phyloP scores from a whole-genome alignment of 2,797 vertebrate genomes.

The Protosalanx chinensis region DNA sequence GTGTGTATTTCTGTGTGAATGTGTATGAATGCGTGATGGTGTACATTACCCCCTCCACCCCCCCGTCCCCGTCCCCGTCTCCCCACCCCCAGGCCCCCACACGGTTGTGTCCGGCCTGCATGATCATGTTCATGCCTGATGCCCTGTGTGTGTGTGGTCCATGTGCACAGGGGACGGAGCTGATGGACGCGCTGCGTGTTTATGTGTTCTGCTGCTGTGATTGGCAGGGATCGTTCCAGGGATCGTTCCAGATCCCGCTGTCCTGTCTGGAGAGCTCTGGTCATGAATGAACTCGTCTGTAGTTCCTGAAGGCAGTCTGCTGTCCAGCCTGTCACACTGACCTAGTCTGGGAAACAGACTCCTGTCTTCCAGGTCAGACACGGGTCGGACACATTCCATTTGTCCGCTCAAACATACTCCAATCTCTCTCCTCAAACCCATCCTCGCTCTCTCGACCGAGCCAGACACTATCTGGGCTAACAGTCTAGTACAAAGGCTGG shows the following conservation, averaged over 20 bases:
- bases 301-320: background rate
- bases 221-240: too few relatives aligned
- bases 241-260: background rate
- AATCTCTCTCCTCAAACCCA: background rate
- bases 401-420: constrained; percentile 16
- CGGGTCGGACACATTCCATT: constrained; percentile 23
- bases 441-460: constrained; percentile 7
- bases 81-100: too few relatives aligned
- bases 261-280: constrained; percentile 10
- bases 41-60: background rate
- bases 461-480: constrained; percentile 14
- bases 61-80: too few relatives aligned
- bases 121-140: too few relatives aligned
- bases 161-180: too few relatives aligned
- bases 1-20: constrained; percentile 17
- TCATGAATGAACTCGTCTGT: constrained; percentile 10
- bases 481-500: constrained; percentile 20
- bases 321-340: constrained; percentile 31
- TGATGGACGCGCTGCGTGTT: too few relatives aligned
- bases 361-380: constrained; percentile 12
- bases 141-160: too few relatives aligned
- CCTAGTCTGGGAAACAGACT: constrained; percentile 17
- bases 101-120: too few relatives aligned
- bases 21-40: background rate
- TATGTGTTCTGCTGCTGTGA: background rate